Evolutionary conservation across 2,113 vertebrate species (phyloP).

Genomic region (Regulus satrapa): DNA sequence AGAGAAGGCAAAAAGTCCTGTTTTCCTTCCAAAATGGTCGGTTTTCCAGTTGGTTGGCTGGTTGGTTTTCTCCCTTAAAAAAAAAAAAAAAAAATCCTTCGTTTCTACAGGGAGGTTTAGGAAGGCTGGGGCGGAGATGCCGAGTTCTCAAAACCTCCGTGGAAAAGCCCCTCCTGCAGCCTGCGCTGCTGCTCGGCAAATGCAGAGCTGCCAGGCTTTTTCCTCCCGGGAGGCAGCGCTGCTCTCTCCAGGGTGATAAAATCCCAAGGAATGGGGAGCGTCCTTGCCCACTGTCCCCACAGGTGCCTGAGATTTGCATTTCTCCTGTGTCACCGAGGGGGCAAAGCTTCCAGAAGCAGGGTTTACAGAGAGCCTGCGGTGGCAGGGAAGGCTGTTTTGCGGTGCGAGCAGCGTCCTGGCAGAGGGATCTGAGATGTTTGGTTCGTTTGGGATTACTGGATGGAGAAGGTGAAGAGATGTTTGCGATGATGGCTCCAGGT

Average conservation of each 20-base stretch:
- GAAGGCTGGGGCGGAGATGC: background rate
- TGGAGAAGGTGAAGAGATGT: background rate
- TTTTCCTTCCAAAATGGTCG: background rate
- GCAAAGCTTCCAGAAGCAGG: background rate
- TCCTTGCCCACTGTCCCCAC: background rate
- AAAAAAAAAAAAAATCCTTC: too few species aligned
- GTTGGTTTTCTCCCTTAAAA: background rate
- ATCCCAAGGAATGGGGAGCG: background rate
- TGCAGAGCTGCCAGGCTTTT: background rate
- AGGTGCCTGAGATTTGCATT: background rate
- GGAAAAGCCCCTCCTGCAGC: background rate
- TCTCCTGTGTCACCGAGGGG: background rate
- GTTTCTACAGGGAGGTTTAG: background rate
- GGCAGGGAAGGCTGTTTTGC: background rate
- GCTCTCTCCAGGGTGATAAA: background rate
- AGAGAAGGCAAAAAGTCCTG: background rate
- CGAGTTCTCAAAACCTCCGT: fast-evolving
- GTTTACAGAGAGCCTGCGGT: background rate
- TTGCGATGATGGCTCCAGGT: background rate
- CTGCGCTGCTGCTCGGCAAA: background rate
- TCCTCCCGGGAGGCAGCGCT: background rate
- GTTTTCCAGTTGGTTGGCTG: background rate
- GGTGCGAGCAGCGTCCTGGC: fast-evolving
- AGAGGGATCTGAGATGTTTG: background rate
- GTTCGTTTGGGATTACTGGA: background rate